These are phyloP conservation scores for Schizothorax lantsangensis DNA, from an alignment of 2,797 vertebrate species.

Conservation along the genomic window DNA sequence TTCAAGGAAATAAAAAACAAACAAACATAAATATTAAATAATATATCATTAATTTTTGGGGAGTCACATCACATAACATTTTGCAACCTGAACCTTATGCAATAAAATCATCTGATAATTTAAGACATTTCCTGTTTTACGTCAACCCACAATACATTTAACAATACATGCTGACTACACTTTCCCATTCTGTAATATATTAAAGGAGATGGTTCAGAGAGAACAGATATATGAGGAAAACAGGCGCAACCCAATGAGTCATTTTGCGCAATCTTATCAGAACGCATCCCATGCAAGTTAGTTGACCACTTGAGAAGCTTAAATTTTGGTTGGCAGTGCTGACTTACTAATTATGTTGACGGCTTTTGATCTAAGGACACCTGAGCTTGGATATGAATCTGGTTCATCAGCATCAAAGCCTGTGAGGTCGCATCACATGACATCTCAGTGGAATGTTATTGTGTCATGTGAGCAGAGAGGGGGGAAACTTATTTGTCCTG, in stretches of 20 bases:
- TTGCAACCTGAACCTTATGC: background rate
- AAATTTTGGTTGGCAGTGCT: background rate
- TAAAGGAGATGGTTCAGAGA: background rate
- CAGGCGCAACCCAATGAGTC: background rate
- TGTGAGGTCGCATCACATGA: slow-evolving; percentile 37
- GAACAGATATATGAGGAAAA: background rate
- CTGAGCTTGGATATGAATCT: slow-evolving; percentile 32
- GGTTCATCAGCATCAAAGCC: slow-evolving; percentile 36
- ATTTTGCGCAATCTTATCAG: background rate
- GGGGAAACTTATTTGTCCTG: slow-evolving; percentile 32
- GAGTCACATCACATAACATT: background rate
- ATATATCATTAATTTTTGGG: background rate
- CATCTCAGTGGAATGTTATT: slow-evolving; percentile 35
- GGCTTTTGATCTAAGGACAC: slow-evolving; percentile 32
- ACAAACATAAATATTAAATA: background rate
- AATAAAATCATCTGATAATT: background rate
- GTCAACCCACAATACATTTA: too few relatives aligned
- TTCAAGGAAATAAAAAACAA: background rate
- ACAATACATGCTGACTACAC: background rate
- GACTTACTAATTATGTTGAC: slow-evolving; percentile 1
- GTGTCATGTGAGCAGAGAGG: slow-evolving; percentile 5
- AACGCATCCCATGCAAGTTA: background rate
- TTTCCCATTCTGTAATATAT: background rate
- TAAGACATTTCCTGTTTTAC: background rate
- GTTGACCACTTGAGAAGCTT: background rate